phyloP scores from a whole-genome alignment of 2,113 vertebrate species.

The Pagrus major region DNA sequence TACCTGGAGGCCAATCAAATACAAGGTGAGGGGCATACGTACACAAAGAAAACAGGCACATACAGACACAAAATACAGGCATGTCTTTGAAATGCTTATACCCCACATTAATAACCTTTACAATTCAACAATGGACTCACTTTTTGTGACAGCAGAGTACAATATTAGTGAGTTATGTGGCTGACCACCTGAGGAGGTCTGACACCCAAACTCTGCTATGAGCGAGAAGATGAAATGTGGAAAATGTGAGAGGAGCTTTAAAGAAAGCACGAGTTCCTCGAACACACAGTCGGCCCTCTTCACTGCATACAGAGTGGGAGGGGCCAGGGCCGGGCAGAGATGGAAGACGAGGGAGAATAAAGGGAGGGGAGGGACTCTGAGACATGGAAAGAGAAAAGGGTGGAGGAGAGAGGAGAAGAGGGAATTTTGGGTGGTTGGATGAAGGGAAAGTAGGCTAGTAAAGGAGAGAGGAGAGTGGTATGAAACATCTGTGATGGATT shows the following conservation, averaged over 20 bases:
- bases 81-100: background rate
- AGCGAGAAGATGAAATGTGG: constrained; percentile 47
- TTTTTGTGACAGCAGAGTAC: background rate
- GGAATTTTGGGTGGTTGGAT: constrained; percentile 21
- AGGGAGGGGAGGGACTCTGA: constrained; percentile 2
- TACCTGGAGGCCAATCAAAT: constrained; percentile 86
- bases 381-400: constrained; percentile 22
- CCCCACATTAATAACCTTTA: background rate
- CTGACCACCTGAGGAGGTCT: background rate
- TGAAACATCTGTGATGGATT: constrained; percentile 80
- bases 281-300: constrained; percentile 10
- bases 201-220: constrained; percentile 25
- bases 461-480: constrained; percentile 55
- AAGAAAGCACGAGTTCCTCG: background rate
- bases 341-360: constrained; percentile 17
- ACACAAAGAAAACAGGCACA: background rate
- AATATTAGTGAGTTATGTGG: background rate
- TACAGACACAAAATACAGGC: background rate
- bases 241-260: constrained; percentile 58
- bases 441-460: constrained; percentile 45
- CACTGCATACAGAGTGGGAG: constrained; percentile 16
- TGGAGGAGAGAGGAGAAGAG: constrained; percentile 20
- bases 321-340: constrained; percentile 12
- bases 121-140: background rate
- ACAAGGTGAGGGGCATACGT: constrained; percentile 70